Conservation (phyloP, 2,113 vertebrate species). For the Catharus minimus region DNA sequence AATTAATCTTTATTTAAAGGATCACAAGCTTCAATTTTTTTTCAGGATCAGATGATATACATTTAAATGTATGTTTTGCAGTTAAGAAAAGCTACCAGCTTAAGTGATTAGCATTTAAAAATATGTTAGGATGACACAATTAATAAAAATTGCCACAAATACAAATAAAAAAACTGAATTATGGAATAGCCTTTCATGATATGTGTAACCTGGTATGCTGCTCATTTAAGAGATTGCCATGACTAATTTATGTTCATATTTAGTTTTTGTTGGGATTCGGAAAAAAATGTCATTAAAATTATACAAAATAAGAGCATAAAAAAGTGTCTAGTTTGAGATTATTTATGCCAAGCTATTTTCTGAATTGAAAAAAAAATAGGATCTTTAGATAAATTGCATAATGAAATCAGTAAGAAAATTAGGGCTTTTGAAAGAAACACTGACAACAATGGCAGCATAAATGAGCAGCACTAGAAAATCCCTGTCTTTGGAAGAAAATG, state of each 20-base stretch:
- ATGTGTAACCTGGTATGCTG: neutral
- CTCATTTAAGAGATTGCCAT: slow-evolving; percentile 25
- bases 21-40: neutral
- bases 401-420: neutral
- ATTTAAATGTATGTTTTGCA: neutral
- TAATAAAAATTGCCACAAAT: neutral
- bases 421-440: neutral
- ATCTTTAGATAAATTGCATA: neutral
- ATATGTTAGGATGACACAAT: neutral
- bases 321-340: neutral
- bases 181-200: neutral
- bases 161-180: slow-evolving; percentile 1
- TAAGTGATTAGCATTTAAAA: neutral
- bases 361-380: neutral
- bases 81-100: neutral
- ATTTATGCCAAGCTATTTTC: neutral
- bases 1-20: neutral
- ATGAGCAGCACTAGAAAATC: slow-evolving; percentile 13
- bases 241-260: slow-evolving; percentile 37
- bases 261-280: slow-evolving; percentile 9
- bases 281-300: slow-evolving; percentile 19
- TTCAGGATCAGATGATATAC: neutral
- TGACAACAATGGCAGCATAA: slow-evolving; percentile 19
- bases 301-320: neutral
- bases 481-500: slow-evolving; percentile 3